Conservation (phyloP, 2,888 invertebrate genomes). For the Smittia aterrima region DNA sequence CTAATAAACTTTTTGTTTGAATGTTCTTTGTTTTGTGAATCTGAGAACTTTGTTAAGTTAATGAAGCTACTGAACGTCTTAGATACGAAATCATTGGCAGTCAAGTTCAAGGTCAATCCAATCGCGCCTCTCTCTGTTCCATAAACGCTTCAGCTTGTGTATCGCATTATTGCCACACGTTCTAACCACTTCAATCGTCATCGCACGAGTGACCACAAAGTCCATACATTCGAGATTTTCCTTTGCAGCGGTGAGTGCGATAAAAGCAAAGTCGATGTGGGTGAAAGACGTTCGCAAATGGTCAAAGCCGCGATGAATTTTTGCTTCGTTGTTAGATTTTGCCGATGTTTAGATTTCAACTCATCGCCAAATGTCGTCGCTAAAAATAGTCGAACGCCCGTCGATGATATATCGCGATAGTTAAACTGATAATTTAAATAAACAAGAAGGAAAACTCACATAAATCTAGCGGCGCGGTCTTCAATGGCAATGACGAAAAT, state of each 20-base stretch:
- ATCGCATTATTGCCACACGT: too few relatives aligned
- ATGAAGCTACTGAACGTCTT: too few relatives aligned
- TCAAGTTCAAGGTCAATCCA: too few relatives aligned
- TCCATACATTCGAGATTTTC: not conserved
- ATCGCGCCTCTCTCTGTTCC: too few relatives aligned
- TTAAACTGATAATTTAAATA: conserved; percentile 25
- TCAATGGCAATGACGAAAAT: conserved; percentile 4
- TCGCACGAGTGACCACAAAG: not conserved
- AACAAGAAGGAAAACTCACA: conserved; percentile 7
- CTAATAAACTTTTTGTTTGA: too few relatives aligned
- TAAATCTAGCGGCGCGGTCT: not conserved
- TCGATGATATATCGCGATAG: not conserved
- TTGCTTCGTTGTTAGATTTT: not conserved
- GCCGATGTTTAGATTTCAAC: conserved; percentile 9
- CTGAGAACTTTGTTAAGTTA: too few relatives aligned
- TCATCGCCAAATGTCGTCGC: conserved; percentile 21
- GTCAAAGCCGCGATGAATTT: not conserved
- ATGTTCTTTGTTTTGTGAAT: too few relatives aligned
- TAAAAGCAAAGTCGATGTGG: not conserved
- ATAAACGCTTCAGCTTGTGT: too few relatives aligned
- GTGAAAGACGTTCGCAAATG: conserved; percentile 5
- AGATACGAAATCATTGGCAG: too few relatives aligned
- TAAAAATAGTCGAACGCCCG: not conserved
- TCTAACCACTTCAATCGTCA: too few relatives aligned
- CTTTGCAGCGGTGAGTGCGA: conserved; percentile 3